Evolutionary conservation across 2,113 vertebrate genomes (phyloP).

Genomic region (Litocranius walleri): DNA sequence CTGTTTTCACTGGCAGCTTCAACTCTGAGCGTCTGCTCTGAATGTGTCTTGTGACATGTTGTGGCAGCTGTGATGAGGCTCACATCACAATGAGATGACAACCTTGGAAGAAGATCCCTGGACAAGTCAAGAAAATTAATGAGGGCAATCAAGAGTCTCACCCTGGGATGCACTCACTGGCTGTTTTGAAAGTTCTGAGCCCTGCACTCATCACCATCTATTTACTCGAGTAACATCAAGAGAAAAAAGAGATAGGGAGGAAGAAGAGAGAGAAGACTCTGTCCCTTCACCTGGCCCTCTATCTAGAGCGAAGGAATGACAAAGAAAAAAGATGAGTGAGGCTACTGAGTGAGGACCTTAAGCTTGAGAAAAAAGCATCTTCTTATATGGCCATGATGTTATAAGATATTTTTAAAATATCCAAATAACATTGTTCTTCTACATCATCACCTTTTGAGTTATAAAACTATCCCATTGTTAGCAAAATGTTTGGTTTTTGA

Average conservation of each 20-base stretch:
- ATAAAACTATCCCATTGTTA: neutral
- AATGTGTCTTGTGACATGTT: neutral
- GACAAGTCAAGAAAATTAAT: neutral
- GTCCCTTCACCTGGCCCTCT: neutral
- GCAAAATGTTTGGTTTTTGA: rapidly evolving
- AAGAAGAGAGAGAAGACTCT: neutral
- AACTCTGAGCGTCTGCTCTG: neutral
- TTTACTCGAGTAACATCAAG: neutral
- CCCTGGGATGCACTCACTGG: neutral
- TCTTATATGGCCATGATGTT: neutral
- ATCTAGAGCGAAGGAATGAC: neutral
- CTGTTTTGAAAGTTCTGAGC: neutral
- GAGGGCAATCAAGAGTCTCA: neutral
- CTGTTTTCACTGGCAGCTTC: slow-evolving; percentile 40
- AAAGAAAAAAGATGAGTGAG: neutral
- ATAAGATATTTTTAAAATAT: neutral
- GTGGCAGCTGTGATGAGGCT: neutral
- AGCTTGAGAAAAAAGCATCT: neutral
- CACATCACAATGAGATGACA: neutral
- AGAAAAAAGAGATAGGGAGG: neutral
- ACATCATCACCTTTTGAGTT: neutral
- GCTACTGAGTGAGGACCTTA: neutral
- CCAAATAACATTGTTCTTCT: neutral
- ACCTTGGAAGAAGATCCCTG: neutral
- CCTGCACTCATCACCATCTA: neutral